Conservation (phyloP, 1,140 invertebrate genomes). For the Formica exsecta region DNA sequence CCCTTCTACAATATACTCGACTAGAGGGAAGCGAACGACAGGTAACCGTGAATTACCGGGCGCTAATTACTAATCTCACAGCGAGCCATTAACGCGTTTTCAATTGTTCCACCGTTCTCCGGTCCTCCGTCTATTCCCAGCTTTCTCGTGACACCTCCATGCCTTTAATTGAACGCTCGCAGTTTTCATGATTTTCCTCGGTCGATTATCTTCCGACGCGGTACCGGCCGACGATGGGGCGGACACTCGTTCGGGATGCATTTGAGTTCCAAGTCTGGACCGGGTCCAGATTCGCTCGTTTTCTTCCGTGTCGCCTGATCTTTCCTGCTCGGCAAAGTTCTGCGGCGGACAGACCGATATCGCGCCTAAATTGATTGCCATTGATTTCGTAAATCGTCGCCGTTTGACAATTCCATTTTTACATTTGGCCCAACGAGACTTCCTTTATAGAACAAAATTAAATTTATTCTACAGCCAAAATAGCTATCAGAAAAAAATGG, state of each 20-base stretch:
- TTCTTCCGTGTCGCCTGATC: constrained; percentile 56
- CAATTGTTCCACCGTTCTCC: constrained; percentile 48
- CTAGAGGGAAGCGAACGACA: constrained; percentile 17
- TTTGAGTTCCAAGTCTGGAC: constrained; percentile 51
- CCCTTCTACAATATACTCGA: background rate
- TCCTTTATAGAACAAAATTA: background rate
- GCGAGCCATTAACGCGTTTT: constrained; percentile 55
- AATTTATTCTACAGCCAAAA: background rate
- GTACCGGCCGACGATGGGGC: constrained; percentile 39
- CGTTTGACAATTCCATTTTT: constrained; percentile 28
- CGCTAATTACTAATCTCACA: constrained; percentile 59
- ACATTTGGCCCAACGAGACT: background rate
- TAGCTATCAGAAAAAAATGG: background rate
- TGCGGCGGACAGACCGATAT: constrained; percentile 58
- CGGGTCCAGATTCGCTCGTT: constrained; percentile 62
- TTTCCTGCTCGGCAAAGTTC: constrained; percentile 29
- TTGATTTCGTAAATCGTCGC: constrained; percentile 63
- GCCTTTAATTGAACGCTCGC: constrained; percentile 46
- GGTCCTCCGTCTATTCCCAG: background rate
- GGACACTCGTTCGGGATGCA: constrained; percentile 53
- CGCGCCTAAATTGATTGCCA: constrained; percentile 64
- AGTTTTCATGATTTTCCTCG: constrained; percentile 53
- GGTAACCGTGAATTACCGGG: constrained; percentile 46
- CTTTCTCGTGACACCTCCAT: background rate
- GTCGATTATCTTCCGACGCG: constrained; percentile 29